phyloP scores from a whole-genome alignment of 2,113 vertebrate genomes.

The Peromyscus californicus region DNA sequence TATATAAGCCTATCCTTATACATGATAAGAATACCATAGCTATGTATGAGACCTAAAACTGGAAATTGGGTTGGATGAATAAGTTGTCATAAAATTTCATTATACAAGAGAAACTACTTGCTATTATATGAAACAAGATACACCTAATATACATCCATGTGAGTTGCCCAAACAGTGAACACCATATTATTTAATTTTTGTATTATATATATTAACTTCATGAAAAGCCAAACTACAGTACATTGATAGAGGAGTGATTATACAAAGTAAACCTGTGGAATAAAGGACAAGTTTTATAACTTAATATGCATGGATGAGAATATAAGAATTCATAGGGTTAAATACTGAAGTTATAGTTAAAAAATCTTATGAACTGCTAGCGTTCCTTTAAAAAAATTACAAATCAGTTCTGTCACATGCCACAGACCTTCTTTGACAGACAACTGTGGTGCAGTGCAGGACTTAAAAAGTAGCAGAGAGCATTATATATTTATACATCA shows the following conservation, averaged over 20 bases:
- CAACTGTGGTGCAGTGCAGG: neutral
- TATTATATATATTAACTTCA: neutral
- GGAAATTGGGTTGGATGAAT: neutral
- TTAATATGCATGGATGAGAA: neutral
- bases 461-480: neutral
- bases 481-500: neutral
- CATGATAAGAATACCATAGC: neutral
- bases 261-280: too few relatives aligned
- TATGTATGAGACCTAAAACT: neutral
- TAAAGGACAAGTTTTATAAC: neutral
- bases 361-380: neutral
- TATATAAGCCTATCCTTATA: neutral
- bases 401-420: conserved; percentile 4
- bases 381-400: neutral
- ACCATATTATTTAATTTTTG: neutral
- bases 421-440: neutral
- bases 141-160: neutral
- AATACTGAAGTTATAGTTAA: neutral
- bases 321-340: neutral
- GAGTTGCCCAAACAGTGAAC: neutral
- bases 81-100: neutral
- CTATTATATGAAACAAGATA: neutral
- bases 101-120: conserved; percentile 33
- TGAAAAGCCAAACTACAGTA: neutral
- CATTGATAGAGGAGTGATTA: too few relatives aligned